Conservation (phyloP, 2,113 vertebrate species). For the Daphoenositta chrysoptera region DNA sequence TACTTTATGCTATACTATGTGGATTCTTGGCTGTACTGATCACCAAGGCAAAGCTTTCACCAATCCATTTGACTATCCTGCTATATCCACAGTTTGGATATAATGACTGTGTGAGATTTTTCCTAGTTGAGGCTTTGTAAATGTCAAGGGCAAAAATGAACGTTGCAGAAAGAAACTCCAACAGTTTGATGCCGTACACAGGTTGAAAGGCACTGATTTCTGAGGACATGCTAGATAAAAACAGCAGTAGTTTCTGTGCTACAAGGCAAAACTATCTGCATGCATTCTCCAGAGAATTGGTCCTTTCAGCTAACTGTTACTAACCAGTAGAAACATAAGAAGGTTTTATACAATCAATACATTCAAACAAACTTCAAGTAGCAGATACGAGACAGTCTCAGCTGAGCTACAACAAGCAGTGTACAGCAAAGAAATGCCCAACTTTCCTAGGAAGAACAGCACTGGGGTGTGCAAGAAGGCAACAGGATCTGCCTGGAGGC, state of each 20-base stretch:
- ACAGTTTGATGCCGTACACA: fast-evolving
- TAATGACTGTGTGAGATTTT: neutral
- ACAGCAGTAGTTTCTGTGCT: neutral
- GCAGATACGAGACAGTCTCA: neutral
- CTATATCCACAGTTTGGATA: neutral
- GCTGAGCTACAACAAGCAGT: neutral
- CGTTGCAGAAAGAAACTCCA: neutral
- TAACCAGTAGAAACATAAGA: neutral
- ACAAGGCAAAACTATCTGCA: neutral
- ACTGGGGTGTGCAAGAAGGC: neutral
- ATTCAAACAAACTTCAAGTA: neutral
- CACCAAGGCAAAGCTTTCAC: neutral
- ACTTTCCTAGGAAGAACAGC: neutral
- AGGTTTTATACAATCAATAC: neutral
- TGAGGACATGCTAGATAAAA: neutral
- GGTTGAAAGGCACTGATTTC: neutral
- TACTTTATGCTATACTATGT: neutral
- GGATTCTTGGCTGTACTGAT: neutral
- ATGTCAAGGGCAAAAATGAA: neutral
- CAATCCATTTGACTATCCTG: neutral
- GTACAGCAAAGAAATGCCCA: fast-evolving
- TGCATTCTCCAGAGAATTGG: neutral
- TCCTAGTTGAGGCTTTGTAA: neutral
- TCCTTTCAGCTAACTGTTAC: neutral
- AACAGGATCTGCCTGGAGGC: neutral